Evolutionary conservation across 2,113 vertebrate species (phyloP).

Genomic region (Rutilus rutilus): DNA sequence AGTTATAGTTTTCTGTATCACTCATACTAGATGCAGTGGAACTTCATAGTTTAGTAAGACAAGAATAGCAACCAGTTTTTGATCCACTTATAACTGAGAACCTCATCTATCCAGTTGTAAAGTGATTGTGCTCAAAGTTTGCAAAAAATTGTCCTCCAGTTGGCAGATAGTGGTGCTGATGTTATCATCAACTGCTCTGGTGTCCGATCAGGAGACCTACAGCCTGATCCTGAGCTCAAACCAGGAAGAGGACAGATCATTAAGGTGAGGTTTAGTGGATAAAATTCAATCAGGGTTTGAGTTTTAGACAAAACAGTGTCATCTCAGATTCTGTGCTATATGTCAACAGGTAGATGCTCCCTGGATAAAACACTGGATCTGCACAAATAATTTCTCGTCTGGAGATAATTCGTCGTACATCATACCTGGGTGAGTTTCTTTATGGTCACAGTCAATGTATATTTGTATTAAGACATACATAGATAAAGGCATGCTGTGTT

Average conservation of each 20-base stretch:
- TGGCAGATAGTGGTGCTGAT: constrained; percentile 80
- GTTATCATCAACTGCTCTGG: constrained; percentile 92
- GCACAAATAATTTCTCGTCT: constrained; percentile 75
- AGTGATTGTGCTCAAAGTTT: neutral
- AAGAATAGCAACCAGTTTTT: neutral
- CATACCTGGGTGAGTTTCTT: constrained; percentile 87
- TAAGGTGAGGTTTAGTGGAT: constrained; percentile 78
- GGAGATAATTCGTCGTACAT: constrained; percentile 85
- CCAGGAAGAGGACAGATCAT: constrained; percentile 91
- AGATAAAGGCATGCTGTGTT: neutral
- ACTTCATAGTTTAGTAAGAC: neutral
- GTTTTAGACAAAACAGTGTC: neutral
- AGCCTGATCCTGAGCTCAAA: constrained; percentile 84
- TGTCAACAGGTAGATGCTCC: constrained; percentile 87
- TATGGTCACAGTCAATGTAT: neutral
- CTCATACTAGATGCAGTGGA: no score
- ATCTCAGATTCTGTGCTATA: neutral
- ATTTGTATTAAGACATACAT: neutral
- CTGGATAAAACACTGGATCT: constrained; percentile 93
- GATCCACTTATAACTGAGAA: neutral
- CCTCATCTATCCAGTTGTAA: neutral
- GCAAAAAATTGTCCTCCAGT: constrained; percentile 63
- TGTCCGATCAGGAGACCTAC: constrained; percentile 83
- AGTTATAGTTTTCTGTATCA: no score
- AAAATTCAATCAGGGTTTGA: neutral